Percentiles rank a stretch among this genome's conserved stretches.
Conservation (phyloP, 2,113 vertebrate species). For the Stigmatopora nigra region DNA sequence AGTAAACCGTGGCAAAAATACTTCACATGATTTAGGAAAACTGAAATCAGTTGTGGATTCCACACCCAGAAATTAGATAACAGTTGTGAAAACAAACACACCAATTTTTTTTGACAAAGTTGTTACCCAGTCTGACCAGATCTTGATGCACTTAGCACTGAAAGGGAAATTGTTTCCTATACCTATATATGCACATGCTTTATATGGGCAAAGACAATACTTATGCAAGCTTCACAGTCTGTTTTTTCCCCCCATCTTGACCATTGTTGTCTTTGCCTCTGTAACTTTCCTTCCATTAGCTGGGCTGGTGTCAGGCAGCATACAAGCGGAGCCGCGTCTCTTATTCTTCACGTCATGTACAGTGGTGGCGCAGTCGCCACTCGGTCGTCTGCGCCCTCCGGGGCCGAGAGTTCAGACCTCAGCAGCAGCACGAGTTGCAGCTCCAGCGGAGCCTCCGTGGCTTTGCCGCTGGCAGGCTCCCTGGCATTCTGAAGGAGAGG, state of each 20-base stretch:
- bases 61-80: too few relatives aligned
- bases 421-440: constrained; percentile 79
- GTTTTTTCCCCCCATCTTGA: not conserved
- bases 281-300: constrained; percentile 23
- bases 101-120: too few relatives aligned
- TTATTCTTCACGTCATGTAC: constrained; percentile 68
- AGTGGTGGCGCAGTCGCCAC: constrained; percentile 70
- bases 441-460: constrained; percentile 79
- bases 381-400: constrained; percentile 90
- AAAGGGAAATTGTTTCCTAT: too few relatives aligned
- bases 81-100: too few relatives aligned
- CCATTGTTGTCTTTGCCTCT: not conserved
- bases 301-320: constrained; percentile 66
- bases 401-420: constrained; percentile 83
- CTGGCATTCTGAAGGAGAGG: constrained; percentile 83
- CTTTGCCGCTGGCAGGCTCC: constrained; percentile 86
- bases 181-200: too few relatives aligned
- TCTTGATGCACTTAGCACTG: too few relatives aligned
- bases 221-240: too few relatives aligned
- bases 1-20: not conserved
- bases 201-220: too few relatives aligned
- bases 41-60: too few relatives aligned
- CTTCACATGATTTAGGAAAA: too few relatives aligned
- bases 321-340: constrained; percentile 72
- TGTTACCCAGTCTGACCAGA: too few relatives aligned